A percentile compares a stretch with the other conserved stretches of the same genome.
Conservation (phyloP, 2,888 invertebrate species). For the Orthonychiurus folsomi region DNA sequence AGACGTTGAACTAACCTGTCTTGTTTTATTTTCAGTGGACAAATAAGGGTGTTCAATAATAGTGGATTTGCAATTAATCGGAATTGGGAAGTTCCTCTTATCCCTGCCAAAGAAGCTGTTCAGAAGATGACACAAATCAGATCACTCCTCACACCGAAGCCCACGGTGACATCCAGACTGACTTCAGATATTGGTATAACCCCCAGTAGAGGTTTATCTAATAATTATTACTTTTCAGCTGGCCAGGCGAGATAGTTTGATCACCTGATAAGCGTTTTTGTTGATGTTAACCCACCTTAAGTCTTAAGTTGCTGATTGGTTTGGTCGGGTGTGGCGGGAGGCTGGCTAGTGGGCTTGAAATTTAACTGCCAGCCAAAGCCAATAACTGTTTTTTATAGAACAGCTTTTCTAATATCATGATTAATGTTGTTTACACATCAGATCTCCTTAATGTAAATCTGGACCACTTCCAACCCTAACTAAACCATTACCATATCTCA, state of each 20-base stretch:
- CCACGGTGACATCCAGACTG: conserved; percentile 8
- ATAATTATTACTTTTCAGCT: not conserved
- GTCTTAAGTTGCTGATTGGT: too few species aligned
- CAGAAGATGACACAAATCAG: conserved; percentile 17
- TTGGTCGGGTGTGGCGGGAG: too few species aligned
- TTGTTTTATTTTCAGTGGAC: conserved; percentile 21
- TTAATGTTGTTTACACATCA: too few species aligned
- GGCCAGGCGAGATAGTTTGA: not conserved
- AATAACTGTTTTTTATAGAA: too few species aligned
- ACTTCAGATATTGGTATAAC: not conserved
- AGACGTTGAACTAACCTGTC: not conserved
- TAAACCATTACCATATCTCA: too few species aligned
- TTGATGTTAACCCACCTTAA: too few species aligned
- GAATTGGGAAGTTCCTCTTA: conserved; percentile 31
- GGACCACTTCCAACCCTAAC: too few species aligned
- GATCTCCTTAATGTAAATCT: too few species aligned
- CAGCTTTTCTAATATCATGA: too few species aligned
- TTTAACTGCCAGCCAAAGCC: too few species aligned
- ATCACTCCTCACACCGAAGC: conserved; percentile 19
- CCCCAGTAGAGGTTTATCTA: not conserved
- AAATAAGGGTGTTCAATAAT: conserved; percentile 26
- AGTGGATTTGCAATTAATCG: conserved; percentile 27
- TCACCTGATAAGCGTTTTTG: too few species aligned
- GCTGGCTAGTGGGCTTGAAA: too few species aligned
- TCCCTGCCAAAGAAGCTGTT: conserved; percentile 22